These are phyloP conservation scores for Benthosema pterotum DNA, from an alignment of 2,797 vertebrate species.

Conservation along the genomic window DNA sequence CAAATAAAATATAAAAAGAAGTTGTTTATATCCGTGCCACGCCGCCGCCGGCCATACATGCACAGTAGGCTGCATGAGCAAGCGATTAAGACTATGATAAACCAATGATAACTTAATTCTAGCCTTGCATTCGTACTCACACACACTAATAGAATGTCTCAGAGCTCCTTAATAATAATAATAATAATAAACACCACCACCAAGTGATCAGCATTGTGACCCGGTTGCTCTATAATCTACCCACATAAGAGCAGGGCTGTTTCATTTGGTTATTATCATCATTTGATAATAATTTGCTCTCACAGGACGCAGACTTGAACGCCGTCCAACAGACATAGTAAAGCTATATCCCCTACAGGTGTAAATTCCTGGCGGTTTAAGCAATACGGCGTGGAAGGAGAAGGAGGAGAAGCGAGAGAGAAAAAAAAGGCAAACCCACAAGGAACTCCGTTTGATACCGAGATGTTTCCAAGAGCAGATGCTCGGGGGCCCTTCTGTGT, in stretches of 20 bases:
- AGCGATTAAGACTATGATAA: slow-evolving; percentile 53
- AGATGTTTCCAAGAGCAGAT: slow-evolving; percentile 77
- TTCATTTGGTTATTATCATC: slow-evolving; percentile 34
- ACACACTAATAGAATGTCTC: slow-evolving; percentile 12
- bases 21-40: slow-evolving; percentile 56
- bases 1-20: slow-evolving; percentile 67
- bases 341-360: slow-evolving; percentile 77
- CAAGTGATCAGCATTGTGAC: slow-evolving; percentile 27
- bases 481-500: slow-evolving; percentile 69
- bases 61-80: slow-evolving; percentile 46
- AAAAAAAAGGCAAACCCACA: slow-evolving; percentile 33
- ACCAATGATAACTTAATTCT: slow-evolving; percentile 46
- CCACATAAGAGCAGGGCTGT: slow-evolving; percentile 66
- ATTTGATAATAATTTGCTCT: slow-evolving; percentile 65
- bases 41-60: slow-evolving; percentile 37
- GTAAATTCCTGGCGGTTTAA: slow-evolving; percentile 73
- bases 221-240: slow-evolving; percentile 42
- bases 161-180: slow-evolving; percentile 19
- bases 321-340: slow-evolving; percentile 71
- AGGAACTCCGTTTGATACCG: slow-evolving; percentile 63
- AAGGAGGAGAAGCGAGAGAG: no score
- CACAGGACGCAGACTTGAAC: slow-evolving; percentile 68
- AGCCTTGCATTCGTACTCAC: slow-evolving; percentile 22
- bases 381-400: slow-evolving; percentile 26
- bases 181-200: no score